These are phyloP conservation scores for Vombatus ursinus DNA, from an alignment of 2,113 vertebrate genomes.

Conservation along the genomic window DNA sequence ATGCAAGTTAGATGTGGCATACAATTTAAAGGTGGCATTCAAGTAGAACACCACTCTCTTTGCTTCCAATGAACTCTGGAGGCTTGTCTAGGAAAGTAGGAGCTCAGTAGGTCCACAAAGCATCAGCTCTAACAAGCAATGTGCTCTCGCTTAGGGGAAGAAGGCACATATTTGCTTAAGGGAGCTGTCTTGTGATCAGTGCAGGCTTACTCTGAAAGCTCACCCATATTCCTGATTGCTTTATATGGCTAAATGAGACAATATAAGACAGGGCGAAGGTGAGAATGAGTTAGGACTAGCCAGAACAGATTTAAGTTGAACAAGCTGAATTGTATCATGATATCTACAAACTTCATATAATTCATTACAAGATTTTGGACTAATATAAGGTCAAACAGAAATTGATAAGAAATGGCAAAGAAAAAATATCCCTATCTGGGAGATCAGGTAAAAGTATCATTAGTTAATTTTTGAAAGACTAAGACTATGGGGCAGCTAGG, in stretches of 20 bases:
- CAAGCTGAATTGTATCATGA: background rate
- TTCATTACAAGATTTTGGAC: background rate
- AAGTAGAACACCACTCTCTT: background rate
- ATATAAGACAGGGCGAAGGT: background rate
- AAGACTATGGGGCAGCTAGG: too few relatives aligned
- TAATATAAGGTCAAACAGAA: background rate
- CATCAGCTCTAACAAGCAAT: background rate
- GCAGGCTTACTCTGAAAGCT: background rate
- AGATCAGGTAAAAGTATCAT: background rate
- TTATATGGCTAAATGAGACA: background rate
- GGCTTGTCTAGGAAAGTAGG: background rate
- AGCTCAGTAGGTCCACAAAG: background rate
- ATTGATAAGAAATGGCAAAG: background rate
- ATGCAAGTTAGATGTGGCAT: background rate
- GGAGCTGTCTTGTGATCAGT: background rate
- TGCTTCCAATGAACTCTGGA: background rate
- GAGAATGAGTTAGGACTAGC: background rate
- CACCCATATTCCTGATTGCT: background rate
- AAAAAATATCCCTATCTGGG: background rate
- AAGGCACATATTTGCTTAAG: background rate
- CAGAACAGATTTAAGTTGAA: background rate
- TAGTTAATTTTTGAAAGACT: background rate
- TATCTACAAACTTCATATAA: background rate
- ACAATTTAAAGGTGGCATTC: background rate
- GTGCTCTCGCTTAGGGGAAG: background rate